These are phyloP conservation scores for Sipha maydis DNA, from an alignment of 2,888 invertebrate genomes.

Conservation along the genomic window DNA sequence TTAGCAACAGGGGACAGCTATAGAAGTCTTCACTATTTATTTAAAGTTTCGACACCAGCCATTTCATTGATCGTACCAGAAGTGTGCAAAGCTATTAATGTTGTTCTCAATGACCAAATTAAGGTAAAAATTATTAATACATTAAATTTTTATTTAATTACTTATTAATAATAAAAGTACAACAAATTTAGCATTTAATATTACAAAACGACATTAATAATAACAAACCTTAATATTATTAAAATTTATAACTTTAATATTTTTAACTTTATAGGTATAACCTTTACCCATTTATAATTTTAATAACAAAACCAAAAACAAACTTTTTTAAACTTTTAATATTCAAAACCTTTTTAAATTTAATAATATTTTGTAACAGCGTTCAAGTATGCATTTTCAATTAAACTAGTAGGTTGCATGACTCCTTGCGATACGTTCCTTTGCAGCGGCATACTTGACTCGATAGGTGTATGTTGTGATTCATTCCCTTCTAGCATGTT, in stretches of 20 bases:
- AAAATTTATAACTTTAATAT: background rate
- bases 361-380: slow-evolving; percentile 36
- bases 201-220: background rate
- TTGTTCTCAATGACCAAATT: slow-evolving; percentile 36
- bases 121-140: slow-evolving; percentile 15
- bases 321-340: slow-evolving; percentile 25
- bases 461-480: background rate
- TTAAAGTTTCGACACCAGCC: slow-evolving; percentile 42
- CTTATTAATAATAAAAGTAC: slow-evolving; percentile 22
- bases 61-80: slow-evolving; percentile 46
- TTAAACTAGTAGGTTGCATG: slow-evolving; percentile 36
- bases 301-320: slow-evolving; percentile 22
- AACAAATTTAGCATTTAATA: background rate
- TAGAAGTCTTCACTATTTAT: slow-evolving; percentile 38
- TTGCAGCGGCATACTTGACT: slow-evolving; percentile 18
- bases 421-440: slow-evolving; percentile 38
- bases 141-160: slow-evolving; percentile 31
- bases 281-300: background rate
- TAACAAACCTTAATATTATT: background rate
- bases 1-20: slow-evolving; percentile 56
- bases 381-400: slow-evolving; percentile 30
- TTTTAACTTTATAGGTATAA: slow-evolving; percentile 10
- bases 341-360: background rate
- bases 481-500: slow-evolving; percentile 21
- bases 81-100: slow-evolving; percentile 37